These are phyloP conservation scores for Taeniopygia guttata DNA, from an alignment of 2,797 vertebrate species.

Conservation along the genomic window DNA sequence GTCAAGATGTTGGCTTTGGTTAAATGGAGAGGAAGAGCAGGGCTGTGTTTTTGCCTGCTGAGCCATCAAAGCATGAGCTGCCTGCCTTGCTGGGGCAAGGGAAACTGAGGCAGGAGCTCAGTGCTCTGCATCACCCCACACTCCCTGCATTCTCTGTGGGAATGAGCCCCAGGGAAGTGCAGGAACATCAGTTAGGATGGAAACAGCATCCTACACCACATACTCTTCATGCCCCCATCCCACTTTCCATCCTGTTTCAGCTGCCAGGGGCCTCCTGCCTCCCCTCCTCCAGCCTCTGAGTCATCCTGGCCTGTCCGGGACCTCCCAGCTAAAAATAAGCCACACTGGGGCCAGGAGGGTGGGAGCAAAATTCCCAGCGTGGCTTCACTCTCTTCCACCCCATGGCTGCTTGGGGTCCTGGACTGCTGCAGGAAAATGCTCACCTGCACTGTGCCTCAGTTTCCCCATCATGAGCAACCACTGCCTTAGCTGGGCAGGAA, in stretches of 20 bases:
- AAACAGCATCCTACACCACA: not conserved
- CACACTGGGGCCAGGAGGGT: not conserved
- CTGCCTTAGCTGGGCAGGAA: not conserved
- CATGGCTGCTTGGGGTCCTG: not conserved
- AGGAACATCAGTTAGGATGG: not conserved
- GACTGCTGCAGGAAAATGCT: not conserved
- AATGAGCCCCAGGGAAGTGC: not conserved
- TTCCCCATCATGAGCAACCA: not conserved
- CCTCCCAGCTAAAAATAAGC: constrained; percentile 68
- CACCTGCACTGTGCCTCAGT: not conserved
- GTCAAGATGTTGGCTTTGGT: not conserved
- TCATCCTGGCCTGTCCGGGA: not conserved
- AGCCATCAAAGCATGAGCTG: not conserved
- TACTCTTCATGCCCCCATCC: not conserved
- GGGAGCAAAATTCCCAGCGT: constrained; percentile 18
- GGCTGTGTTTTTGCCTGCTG: not conserved
- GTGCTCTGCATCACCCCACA: accelerated
- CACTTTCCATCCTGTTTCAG: not conserved
- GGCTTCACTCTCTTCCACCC: not conserved
- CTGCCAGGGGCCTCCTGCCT: not conserved
- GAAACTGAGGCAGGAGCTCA: constrained; percentile 5
- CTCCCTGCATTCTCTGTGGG: not conserved
- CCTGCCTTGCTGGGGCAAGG: not conserved
- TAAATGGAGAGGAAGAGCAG: not conserved
- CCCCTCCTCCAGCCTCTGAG: constrained; percentile 65